These are phyloP conservation scores for Colinus virginianus DNA, from an alignment of 2,113 vertebrate genomes.

Conservation along the genomic window DNA sequence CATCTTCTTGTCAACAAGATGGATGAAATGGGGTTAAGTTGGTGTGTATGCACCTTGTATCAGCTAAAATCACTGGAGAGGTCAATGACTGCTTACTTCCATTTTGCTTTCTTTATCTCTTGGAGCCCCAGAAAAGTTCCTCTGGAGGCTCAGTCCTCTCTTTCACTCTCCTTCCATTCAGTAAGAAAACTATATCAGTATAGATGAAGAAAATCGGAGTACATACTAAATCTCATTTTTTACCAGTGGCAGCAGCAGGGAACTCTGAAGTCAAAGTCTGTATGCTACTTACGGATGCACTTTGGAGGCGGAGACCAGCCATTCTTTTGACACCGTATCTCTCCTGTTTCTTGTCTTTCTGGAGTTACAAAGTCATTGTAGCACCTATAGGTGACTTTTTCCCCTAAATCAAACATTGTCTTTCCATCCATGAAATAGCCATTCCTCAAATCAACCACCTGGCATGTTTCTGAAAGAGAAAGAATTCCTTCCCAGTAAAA, in stretches of 20 bases:
- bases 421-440: background rate
- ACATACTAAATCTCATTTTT: background rate
- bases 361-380: constrained; percentile 4
- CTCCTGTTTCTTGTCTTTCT: constrained; percentile 9
- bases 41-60: background rate
- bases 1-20: background rate
- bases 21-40: background rate
- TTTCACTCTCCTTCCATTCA: background rate
- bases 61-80: background rate
- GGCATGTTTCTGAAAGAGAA: constrained; percentile 60
- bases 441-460: rapidly evolving
- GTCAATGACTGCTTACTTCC: background rate
- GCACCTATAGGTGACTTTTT: background rate
- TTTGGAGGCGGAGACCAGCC: constrained; percentile 66
- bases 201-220: background rate
- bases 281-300: constrained; percentile 74
- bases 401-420: rapidly evolving
- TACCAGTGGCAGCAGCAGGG: background rate
- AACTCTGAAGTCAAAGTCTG: background rate
- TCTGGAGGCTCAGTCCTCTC: background rate
- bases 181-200: background rate
- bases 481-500: background rate
- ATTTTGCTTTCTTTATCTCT: background rate
- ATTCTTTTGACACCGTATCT: background rate
- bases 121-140: background rate